phyloP scores from a whole-genome alignment of 92 coral and sea anemone species.

The Parazoanthus darwini region DNA sequence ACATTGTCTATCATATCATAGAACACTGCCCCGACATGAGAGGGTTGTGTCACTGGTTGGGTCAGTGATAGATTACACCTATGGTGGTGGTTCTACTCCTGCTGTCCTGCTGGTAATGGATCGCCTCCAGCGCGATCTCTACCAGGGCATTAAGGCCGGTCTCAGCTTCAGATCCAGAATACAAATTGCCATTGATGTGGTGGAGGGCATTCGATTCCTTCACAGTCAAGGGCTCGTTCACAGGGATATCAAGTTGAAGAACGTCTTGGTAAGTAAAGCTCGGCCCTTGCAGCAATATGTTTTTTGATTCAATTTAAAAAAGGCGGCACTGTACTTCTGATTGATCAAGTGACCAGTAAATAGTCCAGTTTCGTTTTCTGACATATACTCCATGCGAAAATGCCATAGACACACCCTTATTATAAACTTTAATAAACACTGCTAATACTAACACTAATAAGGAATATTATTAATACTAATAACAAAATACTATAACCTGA shows the following conservation, averaged over 20 bases:
- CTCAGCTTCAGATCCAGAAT: slow-evolving; percentile 81
- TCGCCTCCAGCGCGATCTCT: slow-evolving; percentile 91
- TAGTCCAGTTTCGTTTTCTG: too few relatives aligned
- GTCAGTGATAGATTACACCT: slow-evolving; percentile 94
- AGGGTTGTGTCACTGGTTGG: slow-evolving; percentile 91
- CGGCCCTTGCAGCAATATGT: neutral
- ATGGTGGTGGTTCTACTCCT: slow-evolving; percentile 95
- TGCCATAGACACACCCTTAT: too few relatives aligned
- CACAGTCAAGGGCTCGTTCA: slow-evolving; percentile 98
- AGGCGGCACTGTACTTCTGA: too few relatives aligned
- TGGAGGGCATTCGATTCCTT: slow-evolving; percentile 94
- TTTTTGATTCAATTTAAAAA: too few relatives aligned
- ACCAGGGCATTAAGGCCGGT: slow-evolving; percentile 96
- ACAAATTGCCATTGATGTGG: slow-evolving; percentile 92
- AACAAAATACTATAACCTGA: too few relatives aligned
- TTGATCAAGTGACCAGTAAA: too few relatives aligned
- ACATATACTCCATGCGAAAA: too few relatives aligned
- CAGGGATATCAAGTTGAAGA: slow-evolving; percentile 94
- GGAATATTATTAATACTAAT: too few relatives aligned
- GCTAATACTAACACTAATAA: too few relatives aligned
- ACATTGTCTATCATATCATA: neutral
- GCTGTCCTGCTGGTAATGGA: slow-evolving; percentile 97
- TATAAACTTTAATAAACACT: too few relatives aligned
- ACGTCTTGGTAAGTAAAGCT: slow-evolving; percentile 79
- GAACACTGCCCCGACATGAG: slow-evolving; percentile 79